Evolutionary conservation across 1,140 invertebrate species (phyloP).

Genomic region (Rhyacophila brunnea): DNA sequence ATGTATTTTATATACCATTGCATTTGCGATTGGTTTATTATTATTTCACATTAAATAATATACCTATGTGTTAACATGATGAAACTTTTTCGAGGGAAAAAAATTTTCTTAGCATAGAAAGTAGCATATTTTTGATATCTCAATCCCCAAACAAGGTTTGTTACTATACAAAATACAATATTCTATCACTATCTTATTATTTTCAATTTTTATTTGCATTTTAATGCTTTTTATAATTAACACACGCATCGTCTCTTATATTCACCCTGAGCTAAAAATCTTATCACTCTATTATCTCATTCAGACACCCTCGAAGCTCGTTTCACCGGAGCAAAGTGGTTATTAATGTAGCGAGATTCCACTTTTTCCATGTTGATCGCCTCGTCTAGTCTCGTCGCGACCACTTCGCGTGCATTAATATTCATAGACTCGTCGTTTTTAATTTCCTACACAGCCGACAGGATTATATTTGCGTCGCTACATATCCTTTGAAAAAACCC

Average conservation of each 20-base stretch:
- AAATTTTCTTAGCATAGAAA: too few species aligned
- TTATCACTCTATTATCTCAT: background rate
- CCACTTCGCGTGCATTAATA: slow-evolving; percentile 16
- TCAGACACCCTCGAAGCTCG: slow-evolving; percentile 15
- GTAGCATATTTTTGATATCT: too few species aligned
- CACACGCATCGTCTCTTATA: slow-evolving; percentile 5
- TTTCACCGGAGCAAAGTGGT: slow-evolving; percentile 1
- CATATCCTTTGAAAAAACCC: background rate
- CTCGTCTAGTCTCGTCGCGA: slow-evolving; percentile 6
- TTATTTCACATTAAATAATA: too few species aligned
- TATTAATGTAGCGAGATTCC: slow-evolving; percentile 6
- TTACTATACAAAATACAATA: too few species aligned
- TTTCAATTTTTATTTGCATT: too few species aligned
- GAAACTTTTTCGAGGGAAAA: too few species aligned
- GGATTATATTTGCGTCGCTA: background rate
- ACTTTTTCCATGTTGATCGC: slow-evolving; percentile 25
- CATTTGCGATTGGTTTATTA: too few species aligned
- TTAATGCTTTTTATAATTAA: slow-evolving; percentile 21
- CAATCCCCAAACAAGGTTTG: too few species aligned
- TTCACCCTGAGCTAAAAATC: background rate
- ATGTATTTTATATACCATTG: too few species aligned
- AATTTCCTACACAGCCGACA: slow-evolving; percentile 16
- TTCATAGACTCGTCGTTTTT: slow-evolving; percentile 21
- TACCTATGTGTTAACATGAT: too few species aligned
- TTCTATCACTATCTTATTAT: too few species aligned